These are phyloP conservation scores for Cnemophilus loriae DNA, from an alignment of 2,113 vertebrate genomes.

Conservation along the genomic window DNA sequence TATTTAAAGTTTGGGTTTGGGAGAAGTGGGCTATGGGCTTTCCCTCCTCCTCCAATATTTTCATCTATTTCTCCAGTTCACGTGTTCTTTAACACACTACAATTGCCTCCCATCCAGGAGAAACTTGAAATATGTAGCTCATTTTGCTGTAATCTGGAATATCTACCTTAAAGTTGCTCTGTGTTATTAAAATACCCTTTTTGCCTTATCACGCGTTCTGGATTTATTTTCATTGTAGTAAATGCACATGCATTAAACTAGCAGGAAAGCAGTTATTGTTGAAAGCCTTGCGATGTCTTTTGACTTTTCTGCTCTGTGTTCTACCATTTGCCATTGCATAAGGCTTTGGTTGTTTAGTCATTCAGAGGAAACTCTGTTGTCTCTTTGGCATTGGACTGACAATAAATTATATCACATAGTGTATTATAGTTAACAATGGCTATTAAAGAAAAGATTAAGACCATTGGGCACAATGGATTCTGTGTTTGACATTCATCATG, in stretches of 20 bases:
- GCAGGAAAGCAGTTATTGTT: neutral
- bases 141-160: neutral
- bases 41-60: neutral
- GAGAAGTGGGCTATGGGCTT: neutral
- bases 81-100: neutral
- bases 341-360: neutral
- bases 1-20: neutral
- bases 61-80: neutral
- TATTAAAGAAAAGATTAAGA: neutral
- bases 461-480: neutral
- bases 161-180: neutral
- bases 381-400: neutral
- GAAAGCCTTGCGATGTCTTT: neutral
- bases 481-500: neutral
- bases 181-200: neutral
- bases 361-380: neutral
- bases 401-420: neutral
- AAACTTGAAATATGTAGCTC: neutral
- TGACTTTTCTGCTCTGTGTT: neutral
- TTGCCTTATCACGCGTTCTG: neutral
- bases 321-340: neutral
- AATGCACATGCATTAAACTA: neutral
- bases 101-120: neutral
- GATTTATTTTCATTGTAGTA: neutral
- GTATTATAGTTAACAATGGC: neutral